Evolutionary conservation across 2,888 invertebrate species (phyloP).

Genomic region (Cantharis rufa): DNA sequence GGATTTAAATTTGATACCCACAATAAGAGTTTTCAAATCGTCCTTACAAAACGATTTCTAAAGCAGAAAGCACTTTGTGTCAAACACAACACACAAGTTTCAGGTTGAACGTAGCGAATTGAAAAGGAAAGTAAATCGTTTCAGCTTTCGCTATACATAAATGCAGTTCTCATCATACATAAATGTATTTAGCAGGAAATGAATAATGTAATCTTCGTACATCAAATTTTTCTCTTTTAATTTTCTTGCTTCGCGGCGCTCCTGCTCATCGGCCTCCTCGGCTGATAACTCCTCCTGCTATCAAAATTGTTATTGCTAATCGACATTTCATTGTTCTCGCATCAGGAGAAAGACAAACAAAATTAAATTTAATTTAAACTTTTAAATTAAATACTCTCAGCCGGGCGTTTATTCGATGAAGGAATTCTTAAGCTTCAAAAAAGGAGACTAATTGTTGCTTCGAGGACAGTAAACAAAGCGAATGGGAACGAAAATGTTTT

Average conservation of each 20-base stretch:
- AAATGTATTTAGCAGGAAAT: background rate
- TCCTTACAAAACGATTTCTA: background rate
- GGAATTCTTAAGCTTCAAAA: background rate
- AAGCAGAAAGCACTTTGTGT: constrained; percentile 11
- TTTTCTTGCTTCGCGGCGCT: background rate
- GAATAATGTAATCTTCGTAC: background rate
- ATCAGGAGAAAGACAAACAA: background rate
- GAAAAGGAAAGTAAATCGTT: constrained; percentile 10
- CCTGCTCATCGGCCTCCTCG: background rate
- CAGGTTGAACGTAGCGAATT: constrained; percentile 1
- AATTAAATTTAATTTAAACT: background rate
- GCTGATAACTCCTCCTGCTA: background rate
- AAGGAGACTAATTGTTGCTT: background rate
- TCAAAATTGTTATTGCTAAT: background rate
- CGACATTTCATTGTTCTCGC: background rate
- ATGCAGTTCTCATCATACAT: background rate
- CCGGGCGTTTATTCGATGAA: background rate
- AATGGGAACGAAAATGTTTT: background rate
- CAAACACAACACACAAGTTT: constrained; percentile 12
- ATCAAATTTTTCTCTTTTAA: background rate
- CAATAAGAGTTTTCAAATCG: background rate
- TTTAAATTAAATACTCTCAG: background rate
- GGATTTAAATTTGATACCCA: background rate
- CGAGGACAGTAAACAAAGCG: background rate
- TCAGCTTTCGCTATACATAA: constrained; percentile 9